Evolutionary conservation across 2,797 vertebrate species (phyloP).

Genomic region (Leucoraja ocellata): DNA sequence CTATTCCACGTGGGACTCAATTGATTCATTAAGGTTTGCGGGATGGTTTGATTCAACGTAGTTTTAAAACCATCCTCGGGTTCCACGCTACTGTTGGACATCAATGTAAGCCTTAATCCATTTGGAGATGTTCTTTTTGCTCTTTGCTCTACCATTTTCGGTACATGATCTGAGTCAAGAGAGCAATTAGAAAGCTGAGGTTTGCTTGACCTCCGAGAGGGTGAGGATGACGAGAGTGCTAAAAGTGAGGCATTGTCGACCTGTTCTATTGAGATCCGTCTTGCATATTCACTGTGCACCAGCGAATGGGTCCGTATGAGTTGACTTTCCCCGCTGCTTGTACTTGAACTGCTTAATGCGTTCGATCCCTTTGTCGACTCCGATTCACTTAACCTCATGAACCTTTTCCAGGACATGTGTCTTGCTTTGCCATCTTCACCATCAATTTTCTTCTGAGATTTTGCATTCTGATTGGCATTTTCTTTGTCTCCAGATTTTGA

Average conservation of each 20-base stretch:
- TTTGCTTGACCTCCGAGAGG: slow-evolving; percentile 42
- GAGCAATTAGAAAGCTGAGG: slow-evolving; percentile 46
- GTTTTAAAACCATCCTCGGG: slow-evolving; percentile 7
- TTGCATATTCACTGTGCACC: slow-evolving; percentile 40
- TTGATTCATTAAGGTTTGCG: slow-evolving; percentile 41
- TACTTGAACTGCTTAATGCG: slow-evolving; percentile 43
- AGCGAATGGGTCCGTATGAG: slow-evolving; percentile 28
- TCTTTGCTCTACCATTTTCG: slow-evolving; percentile 50
- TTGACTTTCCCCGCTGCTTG: not conserved
- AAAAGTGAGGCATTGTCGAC: slow-evolving; percentile 44
- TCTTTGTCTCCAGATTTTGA: slow-evolving; percentile 65
- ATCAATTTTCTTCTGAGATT: slow-evolving; percentile 48
- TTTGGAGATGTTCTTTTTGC: slow-evolving; percentile 53
- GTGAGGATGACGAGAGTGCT: slow-evolving; percentile 44
- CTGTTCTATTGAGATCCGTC: slow-evolving; percentile 44
- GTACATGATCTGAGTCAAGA: slow-evolving; percentile 44
- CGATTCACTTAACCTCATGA: slow-evolving; percentile 61
- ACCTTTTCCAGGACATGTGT: slow-evolving; percentile 61
- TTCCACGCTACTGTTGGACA: not conserved
- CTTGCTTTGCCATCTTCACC: slow-evolving; percentile 55
- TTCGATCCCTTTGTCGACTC: slow-evolving; percentile 56
- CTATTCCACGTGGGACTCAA: slow-evolving; percentile 52
- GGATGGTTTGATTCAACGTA: not conserved
- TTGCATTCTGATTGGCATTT: slow-evolving; percentile 48
- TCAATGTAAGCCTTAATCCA: slow-evolving; percentile 44